Evolutionary conservation across 2,797 vertebrate genomes (phyloP).

Genomic region (Adelosebastes latens): DNA sequence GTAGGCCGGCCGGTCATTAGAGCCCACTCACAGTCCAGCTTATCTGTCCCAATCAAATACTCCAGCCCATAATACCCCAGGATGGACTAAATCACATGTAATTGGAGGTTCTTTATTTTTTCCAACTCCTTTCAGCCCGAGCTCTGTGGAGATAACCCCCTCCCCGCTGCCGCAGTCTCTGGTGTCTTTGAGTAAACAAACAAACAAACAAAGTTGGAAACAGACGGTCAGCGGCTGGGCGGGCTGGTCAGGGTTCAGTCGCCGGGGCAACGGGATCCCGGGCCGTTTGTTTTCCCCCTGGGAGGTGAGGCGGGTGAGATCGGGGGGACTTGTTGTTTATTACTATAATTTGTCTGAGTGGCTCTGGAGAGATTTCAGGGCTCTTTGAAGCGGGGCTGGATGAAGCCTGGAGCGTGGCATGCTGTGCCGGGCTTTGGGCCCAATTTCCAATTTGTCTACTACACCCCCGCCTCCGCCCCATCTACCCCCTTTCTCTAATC

Average conservation of each 20-base stretch:
- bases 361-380: conserved; percentile 74
- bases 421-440: conserved; percentile 70
- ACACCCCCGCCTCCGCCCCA: conserved; percentile 23
- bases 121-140: conserved; percentile 45
- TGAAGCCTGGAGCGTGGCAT: conserved; percentile 75
- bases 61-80: conserved; percentile 62
- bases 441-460: conserved; percentile 53
- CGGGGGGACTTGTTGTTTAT: conserved; percentile 76
- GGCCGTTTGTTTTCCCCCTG: conserved; percentile 71
- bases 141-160: conserved; percentile 70
- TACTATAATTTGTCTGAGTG: conserved; percentile 81
- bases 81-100: conserved; percentile 74
- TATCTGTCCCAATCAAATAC: conserved; percentile 75
- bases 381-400: conserved; percentile 73
- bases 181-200: conserved; percentile 73
- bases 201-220: conserved; percentile 77
- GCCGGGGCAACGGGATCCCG: conserved; percentile 66
- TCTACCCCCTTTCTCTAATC: conserved; percentile 50
- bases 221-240: conserved; percentile 66
- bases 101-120: conserved; percentile 65
- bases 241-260: conserved; percentile 73
- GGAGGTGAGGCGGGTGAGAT: conserved; percentile 54
- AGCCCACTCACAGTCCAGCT: conserved; percentile 59
- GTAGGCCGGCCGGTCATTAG: conserved; percentile 64
- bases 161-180: conserved; percentile 53